Evolutionary conservation across 2,888 invertebrate species (phyloP).

Genomic region (Eucriotettix oculatus): DNA sequence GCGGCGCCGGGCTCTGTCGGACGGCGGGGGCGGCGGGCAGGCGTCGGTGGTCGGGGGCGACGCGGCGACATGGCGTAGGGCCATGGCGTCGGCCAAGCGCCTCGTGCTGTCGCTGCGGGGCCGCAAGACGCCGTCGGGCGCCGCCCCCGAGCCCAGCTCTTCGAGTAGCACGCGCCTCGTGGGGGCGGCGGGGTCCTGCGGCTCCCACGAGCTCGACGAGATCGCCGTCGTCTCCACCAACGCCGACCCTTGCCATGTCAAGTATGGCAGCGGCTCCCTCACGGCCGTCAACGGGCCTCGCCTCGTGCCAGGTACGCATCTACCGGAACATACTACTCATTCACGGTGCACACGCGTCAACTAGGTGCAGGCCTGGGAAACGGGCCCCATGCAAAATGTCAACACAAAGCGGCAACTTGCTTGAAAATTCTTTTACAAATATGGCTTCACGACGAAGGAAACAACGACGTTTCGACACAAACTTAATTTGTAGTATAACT

Average conservation of each 20-base stretch:
- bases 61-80: conserved; percentile 16
- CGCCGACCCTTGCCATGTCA: conserved; percentile 34
- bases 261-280: conserved; percentile 37
- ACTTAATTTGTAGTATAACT: no score
- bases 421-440: no score
- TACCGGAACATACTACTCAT: no score
- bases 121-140: conserved; percentile 21
- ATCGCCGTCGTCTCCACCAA: conserved; percentile 46
- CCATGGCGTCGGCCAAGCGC: conserved; percentile 46
- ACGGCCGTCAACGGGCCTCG: conserved; percentile 40
- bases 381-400: no score
- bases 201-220: conserved; percentile 43
- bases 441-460: no score
- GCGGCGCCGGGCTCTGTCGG: background rate
- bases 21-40: conserved; percentile 3
- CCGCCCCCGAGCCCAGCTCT: conserved; percentile 17
- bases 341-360: no score
- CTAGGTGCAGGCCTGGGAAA: no score
- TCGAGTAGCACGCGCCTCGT: conserved; percentile 10
- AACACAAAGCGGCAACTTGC: no score
- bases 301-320: conserved; percentile 38
- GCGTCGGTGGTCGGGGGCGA: background rate
- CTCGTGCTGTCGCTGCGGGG: conserved; percentile 42
- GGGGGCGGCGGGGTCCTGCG: conserved; percentile 22
- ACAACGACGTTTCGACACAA: no score